Percentiles rank a stretch among this genome's conserved stretches.
Conservation (phyloP, 1,140 invertebrate species). For the Gonatopus flavifemur region DNA sequence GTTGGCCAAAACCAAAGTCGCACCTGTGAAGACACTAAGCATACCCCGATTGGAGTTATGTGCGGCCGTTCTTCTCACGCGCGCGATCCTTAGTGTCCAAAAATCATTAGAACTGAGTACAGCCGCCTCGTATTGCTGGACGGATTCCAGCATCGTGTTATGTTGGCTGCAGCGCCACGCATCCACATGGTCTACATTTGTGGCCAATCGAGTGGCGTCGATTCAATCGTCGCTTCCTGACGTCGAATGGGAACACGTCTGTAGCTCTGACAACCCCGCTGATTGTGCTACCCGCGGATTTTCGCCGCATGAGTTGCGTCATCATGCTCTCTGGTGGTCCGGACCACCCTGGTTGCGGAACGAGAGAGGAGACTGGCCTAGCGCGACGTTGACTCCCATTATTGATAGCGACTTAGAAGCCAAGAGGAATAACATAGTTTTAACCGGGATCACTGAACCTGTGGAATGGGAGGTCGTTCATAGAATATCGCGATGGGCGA, state of each 20-base stretch:
- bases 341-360: slow-evolving; percentile 13
- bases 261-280: slow-evolving; percentile 4
- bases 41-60: slow-evolving; percentile 14
- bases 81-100: not conserved
- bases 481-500: too few species aligned
- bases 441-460: too few species aligned
- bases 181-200: not conserved
- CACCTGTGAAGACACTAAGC: slow-evolving; percentile 7
- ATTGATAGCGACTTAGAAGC: too few species aligned
- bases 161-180: not conserved
- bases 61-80: not conserved
- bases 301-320: not conserved
- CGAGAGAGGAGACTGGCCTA: too few species aligned
- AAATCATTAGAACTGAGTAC: not conserved
- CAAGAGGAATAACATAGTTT: too few species aligned
- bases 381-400: too few species aligned
- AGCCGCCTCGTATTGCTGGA: not conserved
- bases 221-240: not conserved
- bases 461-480: too few species aligned
- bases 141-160: not conserved
- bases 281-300: slow-evolving; percentile 8
- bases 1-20: slow-evolving; percentile 10
- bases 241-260: slow-evolving; percentile 6
- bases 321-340: slow-evolving; percentile 8
- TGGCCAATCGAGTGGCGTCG: not conserved